Evolutionary conservation across 2,113 vertebrate genomes (phyloP).

Genomic region (Microtus oregoni): DNA sequence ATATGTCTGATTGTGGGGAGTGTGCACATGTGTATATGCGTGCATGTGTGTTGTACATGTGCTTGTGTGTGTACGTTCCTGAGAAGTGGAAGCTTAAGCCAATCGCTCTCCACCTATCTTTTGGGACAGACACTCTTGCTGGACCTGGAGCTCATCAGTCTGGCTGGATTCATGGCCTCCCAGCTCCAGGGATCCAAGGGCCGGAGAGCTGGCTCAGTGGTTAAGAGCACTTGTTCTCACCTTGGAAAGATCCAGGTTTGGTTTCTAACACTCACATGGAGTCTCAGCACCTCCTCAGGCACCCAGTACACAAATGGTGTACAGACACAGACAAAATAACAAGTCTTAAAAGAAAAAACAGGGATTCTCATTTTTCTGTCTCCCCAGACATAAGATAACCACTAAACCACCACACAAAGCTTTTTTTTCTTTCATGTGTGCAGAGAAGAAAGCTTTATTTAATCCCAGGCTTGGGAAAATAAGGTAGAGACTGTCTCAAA

Average conservation of each 20-base stretch:
- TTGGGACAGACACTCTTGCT: neutral
- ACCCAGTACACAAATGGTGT: neutral
- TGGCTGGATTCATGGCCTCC: neutral
- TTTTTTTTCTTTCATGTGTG: neutral
- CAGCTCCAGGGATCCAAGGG: neutral
- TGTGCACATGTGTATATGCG: neutral
- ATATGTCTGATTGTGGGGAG: neutral
- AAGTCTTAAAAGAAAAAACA: neutral
- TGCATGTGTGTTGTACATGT: neutral
- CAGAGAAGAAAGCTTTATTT: neutral
- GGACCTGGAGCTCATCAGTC: neutral
- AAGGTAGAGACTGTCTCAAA: neutral
- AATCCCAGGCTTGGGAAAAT: neutral
- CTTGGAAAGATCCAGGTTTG: neutral
- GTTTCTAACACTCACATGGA: neutral
- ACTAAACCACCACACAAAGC: neutral
- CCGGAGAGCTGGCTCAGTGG: neutral
- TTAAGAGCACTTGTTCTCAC: neutral
- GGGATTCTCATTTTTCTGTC: neutral
- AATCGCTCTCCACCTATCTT: neutral
- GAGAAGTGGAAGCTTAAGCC: neutral
- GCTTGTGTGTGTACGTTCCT: neutral
- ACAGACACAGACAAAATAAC: neutral
- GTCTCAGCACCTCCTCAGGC: neutral
- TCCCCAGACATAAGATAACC: neutral